Conservation (phyloP, 2,797 vertebrate species). For the Sardinella longiceps region DNA sequence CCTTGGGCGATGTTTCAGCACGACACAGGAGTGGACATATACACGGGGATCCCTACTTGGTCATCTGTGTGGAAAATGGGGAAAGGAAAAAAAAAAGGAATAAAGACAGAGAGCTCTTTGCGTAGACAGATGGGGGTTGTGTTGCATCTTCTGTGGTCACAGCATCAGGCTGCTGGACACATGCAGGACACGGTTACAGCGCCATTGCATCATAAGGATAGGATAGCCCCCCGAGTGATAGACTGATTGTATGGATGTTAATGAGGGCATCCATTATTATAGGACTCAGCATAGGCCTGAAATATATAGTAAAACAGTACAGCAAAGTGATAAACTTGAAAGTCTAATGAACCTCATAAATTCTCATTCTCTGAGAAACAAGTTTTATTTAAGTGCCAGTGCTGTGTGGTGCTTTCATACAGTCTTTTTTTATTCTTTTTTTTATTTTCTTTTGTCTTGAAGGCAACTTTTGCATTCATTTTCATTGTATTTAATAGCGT, state of each 20-base stretch:
- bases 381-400: background rate
- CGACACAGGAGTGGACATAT: background rate
- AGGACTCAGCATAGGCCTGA: background rate
- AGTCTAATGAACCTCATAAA: background rate
- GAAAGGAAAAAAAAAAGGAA: background rate
- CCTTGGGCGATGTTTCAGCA: background rate
- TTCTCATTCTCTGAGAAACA: background rate
- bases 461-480: no score
- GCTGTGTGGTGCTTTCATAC: no score
- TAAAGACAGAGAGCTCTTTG: no score
- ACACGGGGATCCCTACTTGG: background rate
- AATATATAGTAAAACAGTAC: background rate
- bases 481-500: no score
- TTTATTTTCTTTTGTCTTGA: no score
- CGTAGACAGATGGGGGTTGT: background rate
- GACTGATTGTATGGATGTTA: background rate
- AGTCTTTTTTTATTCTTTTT: no score
- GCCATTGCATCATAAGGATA: background rate
- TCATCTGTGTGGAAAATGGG: background rate
- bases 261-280: background rate
- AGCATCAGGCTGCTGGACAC: background rate
- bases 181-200: background rate
- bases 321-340: background rate
- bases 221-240: background rate
- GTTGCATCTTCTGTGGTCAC: background rate